Evolutionary conservation across 2,888 invertebrate genomes (phyloP).

Genomic region (Pachydiplax longipennis): DNA sequence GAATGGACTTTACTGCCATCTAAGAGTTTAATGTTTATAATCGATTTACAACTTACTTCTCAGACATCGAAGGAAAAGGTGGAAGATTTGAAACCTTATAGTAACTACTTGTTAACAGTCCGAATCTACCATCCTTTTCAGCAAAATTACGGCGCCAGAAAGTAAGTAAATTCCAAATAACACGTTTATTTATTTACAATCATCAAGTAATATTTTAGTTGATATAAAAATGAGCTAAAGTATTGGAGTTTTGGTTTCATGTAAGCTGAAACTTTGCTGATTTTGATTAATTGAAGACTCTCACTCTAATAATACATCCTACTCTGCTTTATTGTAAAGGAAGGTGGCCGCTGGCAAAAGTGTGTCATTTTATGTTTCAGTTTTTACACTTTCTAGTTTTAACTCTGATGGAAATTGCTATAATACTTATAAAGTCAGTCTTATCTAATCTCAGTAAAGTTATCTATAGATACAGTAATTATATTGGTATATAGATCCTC

Average conservation of each 20-base stretch:
- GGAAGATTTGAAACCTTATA: background rate
- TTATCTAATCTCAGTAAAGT: too few relatives aligned
- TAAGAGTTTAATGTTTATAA: background rate
- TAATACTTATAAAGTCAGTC: too few relatives aligned
- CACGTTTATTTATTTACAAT: background rate
- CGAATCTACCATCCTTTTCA: constrained; percentile 9
- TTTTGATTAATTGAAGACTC: background rate
- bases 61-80: background rate
- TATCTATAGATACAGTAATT: too few relatives aligned
- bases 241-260: too few relatives aligned
- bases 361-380: background rate
- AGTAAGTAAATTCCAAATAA: background rate
- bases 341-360: background rate
- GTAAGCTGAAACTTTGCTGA: background rate
- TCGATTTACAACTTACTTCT: background rate
- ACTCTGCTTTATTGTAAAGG: background rate
- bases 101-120: background rate
- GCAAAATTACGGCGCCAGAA: background rate
- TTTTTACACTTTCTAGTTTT: too few relatives aligned
- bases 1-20: background rate
- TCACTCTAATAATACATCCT: background rate
- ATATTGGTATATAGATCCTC: too few relatives aligned
- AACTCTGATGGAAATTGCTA: too few relatives aligned
- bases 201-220: background rate
- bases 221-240: background rate